Evolutionary conservation across 2,113 vertebrate species (phyloP).

Genomic region (Panthera uncia): DNA sequence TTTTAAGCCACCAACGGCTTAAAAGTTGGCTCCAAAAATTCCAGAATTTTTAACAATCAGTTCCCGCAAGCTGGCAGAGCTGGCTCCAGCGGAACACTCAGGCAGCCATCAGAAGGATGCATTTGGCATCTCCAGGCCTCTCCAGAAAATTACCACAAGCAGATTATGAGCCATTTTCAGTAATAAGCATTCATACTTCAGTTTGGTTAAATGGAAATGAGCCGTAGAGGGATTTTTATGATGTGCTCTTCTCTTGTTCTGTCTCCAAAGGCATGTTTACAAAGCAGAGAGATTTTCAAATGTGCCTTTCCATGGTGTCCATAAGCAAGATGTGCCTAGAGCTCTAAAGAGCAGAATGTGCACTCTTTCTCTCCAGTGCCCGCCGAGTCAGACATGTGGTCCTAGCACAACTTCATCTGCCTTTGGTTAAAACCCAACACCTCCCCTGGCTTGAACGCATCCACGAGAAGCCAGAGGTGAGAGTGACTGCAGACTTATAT

Average conservation of each 20-base stretch:
- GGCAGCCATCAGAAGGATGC: slow-evolving; percentile 56
- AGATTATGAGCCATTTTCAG: slow-evolving; percentile 66
- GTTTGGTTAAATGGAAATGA: slow-evolving; percentile 72
- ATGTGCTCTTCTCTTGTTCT: slow-evolving; percentile 62
- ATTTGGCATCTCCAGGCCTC: slow-evolving; percentile 14
- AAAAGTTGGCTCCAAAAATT: background rate
- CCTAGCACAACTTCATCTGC: background rate
- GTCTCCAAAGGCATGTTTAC: slow-evolving; percentile 41
- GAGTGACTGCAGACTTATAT: background rate
- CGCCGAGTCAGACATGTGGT: background rate
- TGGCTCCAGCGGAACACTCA: background rate
- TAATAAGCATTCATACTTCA: slow-evolving; percentile 71
- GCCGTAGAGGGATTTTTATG: slow-evolving; percentile 47
- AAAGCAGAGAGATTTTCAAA: slow-evolving; percentile 39
- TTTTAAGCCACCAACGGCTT: background rate
- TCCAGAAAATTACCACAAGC: slow-evolving; percentile 58
- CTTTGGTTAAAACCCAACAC: background rate
- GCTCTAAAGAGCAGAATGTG: background rate
- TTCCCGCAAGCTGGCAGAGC: background rate
- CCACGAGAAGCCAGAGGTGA: background rate
- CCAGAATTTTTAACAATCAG: background rate
- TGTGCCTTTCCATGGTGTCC: slow-evolving; percentile 8
- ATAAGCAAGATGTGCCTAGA: slow-evolving; percentile 31
- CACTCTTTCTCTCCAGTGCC: background rate
- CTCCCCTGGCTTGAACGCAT: background rate